phyloP scores from a whole-genome alignment of 2,797 vertebrate species.

The Enteromius afrohamiltoni region DNA sequence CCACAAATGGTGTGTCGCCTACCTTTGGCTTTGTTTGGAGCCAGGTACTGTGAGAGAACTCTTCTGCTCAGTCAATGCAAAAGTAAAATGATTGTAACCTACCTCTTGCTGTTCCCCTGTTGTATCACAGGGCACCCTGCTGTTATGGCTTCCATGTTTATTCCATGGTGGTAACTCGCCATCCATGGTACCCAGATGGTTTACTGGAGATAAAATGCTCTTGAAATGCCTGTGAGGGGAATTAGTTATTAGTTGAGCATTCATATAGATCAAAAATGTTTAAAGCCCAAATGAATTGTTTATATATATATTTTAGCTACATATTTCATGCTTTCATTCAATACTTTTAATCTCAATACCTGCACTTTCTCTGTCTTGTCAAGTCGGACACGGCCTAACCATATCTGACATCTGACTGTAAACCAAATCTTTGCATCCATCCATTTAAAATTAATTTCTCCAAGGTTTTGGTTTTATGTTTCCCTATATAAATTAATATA shows the following conservation, averaged over 20 bases:
- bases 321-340: too few species aligned
- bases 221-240: slow-evolving; percentile 2
- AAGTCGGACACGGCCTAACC: neutral
- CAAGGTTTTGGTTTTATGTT: neutral
- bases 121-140: neutral
- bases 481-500: neutral
- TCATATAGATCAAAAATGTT: neutral
- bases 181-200: slow-evolving; percentile 38
- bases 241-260: too few species aligned
- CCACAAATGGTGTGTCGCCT: neutral
- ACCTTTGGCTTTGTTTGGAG: slow-evolving; percentile 3
- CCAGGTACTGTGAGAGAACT: slow-evolving; percentile 9
- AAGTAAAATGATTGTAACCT: neutral
- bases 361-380: neutral
- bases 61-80: neutral
- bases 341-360: neutral
- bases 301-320: neutral
- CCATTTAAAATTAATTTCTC: too few species aligned
- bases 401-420: neutral
- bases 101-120: slow-evolving; percentile 10
- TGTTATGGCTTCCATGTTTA: slow-evolving; percentile 4
- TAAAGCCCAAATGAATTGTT: neutral
- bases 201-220: neutral
- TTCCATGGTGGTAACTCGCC: slow-evolving; percentile 41
- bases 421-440: neutral